Conservation (phyloP, 2,797 vertebrate species). For the Coilia nasus region DNA sequence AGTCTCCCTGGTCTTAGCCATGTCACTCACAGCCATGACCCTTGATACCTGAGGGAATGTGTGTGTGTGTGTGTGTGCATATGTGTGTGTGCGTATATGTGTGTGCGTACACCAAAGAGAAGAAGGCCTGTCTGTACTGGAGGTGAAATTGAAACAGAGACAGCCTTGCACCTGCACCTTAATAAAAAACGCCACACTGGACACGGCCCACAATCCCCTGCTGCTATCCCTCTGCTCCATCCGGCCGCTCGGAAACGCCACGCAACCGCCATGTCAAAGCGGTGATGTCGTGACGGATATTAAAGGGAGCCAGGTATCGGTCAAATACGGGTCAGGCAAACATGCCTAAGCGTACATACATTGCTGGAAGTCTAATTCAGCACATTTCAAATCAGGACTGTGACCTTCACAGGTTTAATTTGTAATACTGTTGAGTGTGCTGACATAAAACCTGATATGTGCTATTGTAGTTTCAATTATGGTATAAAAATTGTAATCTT, state of each 20-base stretch:
- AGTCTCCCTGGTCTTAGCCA: constrained; percentile 47
- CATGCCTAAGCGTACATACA: background rate
- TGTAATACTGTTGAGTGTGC: background rate
- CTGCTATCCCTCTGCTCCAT: constrained; percentile 36
- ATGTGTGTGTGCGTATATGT: background rate
- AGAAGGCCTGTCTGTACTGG: constrained; percentile 6
- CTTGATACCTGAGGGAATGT: constrained; percentile 38
- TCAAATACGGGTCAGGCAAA: background rate
- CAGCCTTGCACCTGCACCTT: constrained; percentile 56
- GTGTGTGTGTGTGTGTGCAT: constrained; percentile 1
- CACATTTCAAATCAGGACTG: background rate
- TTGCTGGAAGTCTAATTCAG: background rate
- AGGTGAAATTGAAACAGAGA: constrained; percentile 55
- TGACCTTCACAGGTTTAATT: background rate
- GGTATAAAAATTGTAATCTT: background rate
- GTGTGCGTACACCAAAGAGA: background rate
- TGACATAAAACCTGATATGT: background rate
- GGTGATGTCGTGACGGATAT: constrained; percentile 15
- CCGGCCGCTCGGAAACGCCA: background rate
- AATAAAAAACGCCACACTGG: constrained; percentile 54
- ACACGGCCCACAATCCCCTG: constrained; percentile 53
- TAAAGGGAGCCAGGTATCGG: background rate
- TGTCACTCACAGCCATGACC: constrained; percentile 57
- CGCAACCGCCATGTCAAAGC: background rate
- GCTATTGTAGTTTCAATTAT: background rate